Evolutionary conservation across 2,797 vertebrate genomes (phyloP), one percentile per base, ranked within the genome.

Genomic region (Macrochelys suwanniensis): DNA sequence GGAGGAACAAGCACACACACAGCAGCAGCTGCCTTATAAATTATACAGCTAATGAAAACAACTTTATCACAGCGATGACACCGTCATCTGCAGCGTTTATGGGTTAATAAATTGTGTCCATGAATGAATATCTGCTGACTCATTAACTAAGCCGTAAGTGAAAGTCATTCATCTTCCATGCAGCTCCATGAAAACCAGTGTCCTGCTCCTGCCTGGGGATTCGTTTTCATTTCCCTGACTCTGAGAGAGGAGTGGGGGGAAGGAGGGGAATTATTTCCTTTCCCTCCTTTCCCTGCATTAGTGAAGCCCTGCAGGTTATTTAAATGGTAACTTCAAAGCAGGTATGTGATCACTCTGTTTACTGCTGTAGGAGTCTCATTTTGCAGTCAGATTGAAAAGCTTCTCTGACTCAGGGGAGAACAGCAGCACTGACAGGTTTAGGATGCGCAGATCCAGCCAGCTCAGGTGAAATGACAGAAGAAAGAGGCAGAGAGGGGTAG

Each of bases 311-410:
- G 71, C 95, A 95, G 96, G 96, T 96, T 97, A 96, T 97, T 97
- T 94, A 96, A 97, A 97, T 90, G 87, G 93, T 51, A 96, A 95
- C 96, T 97, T 97, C 97, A 97, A 98, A 98, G 96, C 93, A 96
- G 85, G 94, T 85, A 57, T 84, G 81, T 71, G 92, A 96, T 95
- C 47, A 0, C 80, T 90, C 93, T 96, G 86, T 96, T 96, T 94
- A 91, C 84, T 92, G 95, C 96, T 92, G 94, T 83, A 94, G 92
- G 90, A 97, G 90, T 83, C 91, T 95, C 96, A 95, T 96, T 97
- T 96, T 96, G 90, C 86, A 94, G 96, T 85, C 89, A 80, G 92
- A 96, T 95, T 96, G 93, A 94, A 97, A 93, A 95, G 94, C 88
- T 76, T 94, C 92, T 94, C 90, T 94, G 95, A 93, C 92, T 96